A percentile compares a stretch with the other conserved stretches of the same genome.
phyloP scores from a whole-genome alignment of 64 coral and sea anemone genomes.

The Hydrozoanthus tunicans region DNA sequence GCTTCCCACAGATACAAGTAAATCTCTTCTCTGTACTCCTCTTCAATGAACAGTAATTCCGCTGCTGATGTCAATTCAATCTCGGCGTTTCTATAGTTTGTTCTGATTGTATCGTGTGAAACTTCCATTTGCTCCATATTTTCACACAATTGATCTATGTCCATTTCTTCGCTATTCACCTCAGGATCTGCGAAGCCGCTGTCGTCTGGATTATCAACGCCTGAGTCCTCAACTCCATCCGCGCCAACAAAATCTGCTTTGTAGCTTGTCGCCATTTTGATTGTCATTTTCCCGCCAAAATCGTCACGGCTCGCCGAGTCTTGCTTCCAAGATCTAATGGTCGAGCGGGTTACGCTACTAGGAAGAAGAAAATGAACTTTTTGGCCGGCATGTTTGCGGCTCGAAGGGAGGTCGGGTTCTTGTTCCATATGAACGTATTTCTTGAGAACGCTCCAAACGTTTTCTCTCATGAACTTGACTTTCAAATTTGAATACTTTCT shows the following conservation, averaged over 20 bases:
- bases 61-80: neutral
- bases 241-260: neutral
- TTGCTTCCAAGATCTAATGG: neutral
- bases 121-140: slow-evolving; percentile 19
- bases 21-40: slow-evolving; percentile 49
- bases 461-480: neutral
- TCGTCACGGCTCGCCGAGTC: neutral
- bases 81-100: neutral
- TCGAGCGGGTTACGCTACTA: neutral
- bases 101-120: neutral
- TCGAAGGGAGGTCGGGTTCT: neutral
- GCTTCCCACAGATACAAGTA: slow-evolving; percentile 33
- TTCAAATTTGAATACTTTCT: neutral
- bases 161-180: neutral
- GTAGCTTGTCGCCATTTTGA: neutral
- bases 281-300: neutral
- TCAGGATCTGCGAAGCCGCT: slow-evolving; percentile 12
- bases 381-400: neutral
- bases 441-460: neutral
- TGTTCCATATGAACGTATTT: neutral
- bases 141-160: slow-evolving; percentile 45
- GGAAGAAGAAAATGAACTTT: slow-evolving; percentile 23
- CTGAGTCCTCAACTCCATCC: neutral
- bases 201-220: slow-evolving; percentile 4
- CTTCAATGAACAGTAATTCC: slow-evolving; percentile 17